Evolutionary conservation across 37 sponge, comb jelly and placozoan species (phyloP).

Genomic region (Aphrocallistes beatrix): DNA sequence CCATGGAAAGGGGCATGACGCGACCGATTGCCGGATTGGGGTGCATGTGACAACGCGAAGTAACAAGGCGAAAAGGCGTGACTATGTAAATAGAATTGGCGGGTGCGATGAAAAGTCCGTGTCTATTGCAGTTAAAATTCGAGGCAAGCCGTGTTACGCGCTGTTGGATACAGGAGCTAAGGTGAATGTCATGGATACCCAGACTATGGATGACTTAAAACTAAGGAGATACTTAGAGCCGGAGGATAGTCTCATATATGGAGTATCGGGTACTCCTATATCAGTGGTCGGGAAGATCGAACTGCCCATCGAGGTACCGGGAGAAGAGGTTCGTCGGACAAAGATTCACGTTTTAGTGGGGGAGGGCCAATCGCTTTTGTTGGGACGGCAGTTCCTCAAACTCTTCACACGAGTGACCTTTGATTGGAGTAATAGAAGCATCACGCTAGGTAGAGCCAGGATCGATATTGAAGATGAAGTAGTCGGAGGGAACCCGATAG

Average conservation of each 20-base stretch:
- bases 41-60: background rate
- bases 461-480: background rate
- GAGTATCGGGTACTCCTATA: slow-evolving; percentile 3
- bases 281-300: background rate
- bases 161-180: slow-evolving; percentile 2
- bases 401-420: background rate
- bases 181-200: background rate
- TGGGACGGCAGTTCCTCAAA: background rate
- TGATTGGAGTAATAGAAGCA: background rate
- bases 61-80: background rate
- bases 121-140: background rate
- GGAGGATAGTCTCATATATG: background rate
- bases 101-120: background rate
- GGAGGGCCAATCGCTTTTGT: background rate
- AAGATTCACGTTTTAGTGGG: background rate
- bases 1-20: background rate
- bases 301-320: background rate
- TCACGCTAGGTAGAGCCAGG: background rate
- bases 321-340: background rate
- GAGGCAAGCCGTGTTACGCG: background rate
- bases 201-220: background rate
- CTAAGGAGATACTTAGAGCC: slow-evolving; percentile 6
- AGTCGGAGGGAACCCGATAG: background rate
- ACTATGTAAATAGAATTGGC: background rate
- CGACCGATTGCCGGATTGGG: background rate